These are phyloP conservation scores for Sebastes melanostomus DNA, from an alignment of 2,797 vertebrate genomes.

Conservation along the genomic window DNA sequence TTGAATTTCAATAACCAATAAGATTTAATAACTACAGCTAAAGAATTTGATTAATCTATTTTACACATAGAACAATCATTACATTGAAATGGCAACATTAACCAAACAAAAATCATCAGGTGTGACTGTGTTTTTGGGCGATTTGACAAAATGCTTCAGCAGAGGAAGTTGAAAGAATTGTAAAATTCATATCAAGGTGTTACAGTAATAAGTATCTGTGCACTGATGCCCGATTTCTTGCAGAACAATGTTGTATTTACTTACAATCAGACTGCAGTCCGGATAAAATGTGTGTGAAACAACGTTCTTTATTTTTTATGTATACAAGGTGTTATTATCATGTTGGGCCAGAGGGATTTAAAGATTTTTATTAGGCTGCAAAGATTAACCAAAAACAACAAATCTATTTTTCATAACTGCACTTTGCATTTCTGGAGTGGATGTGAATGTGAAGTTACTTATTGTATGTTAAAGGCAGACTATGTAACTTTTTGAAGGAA, in stretches of 20 bases:
- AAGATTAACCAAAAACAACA: background rate
- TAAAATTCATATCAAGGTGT: background rate
- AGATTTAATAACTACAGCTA: background rate
- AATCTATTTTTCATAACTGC: background rate
- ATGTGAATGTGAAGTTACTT: background rate
- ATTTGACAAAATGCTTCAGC: background rate
- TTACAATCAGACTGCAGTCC: background rate
- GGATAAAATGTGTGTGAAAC: background rate
- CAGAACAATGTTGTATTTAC: conserved; percentile 14
- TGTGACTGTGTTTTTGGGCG: conserved; percentile 18
- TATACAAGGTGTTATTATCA: background rate
- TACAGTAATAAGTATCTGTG: background rate
- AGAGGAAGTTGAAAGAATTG: background rate
- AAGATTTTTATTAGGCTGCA: background rate
- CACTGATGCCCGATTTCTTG: conserved; percentile 8
- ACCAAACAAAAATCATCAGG: conserved; percentile 40
- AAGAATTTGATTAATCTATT: background rate
- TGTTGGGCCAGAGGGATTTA: background rate
- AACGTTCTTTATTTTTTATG: background rate
- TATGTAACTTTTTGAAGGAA: too few relatives aligned
- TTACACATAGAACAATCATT: conserved; percentile 30
- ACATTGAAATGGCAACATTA: conserved; percentile 55
- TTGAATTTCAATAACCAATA: background rate
- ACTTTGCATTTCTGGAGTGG: background rate
- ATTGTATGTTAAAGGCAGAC: too few relatives aligned